Base-by-base conservation (phyloP, 2,113 vertebrate species). In the Martes martes region DNA sequence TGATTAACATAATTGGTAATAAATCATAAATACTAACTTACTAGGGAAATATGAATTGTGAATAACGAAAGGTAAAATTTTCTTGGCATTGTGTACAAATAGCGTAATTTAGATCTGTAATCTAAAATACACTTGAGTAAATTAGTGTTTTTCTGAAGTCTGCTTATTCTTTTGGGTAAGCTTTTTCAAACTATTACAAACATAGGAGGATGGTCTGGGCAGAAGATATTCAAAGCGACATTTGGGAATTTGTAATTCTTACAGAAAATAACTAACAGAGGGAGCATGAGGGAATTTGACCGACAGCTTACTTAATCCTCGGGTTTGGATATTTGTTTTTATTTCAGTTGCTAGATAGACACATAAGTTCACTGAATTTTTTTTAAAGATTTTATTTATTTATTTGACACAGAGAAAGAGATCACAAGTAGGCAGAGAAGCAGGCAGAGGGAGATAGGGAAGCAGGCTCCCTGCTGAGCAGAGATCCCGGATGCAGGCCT, bases 101-200 rank as follows among this genome's bases (percentile, higher is more conserved):
- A 96, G 97, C 81, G 97, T 97, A 96, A 97, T 96, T 98, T 98
- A 97, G 97, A 96, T 96, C 89, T 97, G 96, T 98, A 98, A 98
- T 99, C 94, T 96, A 93, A 98, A 98, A 98, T 98, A 91, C 55
- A 2, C 89, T 71, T 31, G 50, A 63, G 69, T 97, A 98, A 97
- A 24, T 76, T 97, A 83, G 65, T 94, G 23, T 94, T 97, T 96
- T 88, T 98, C 82, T 96, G 33, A 98, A 55, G 89, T 97, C 93
- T 96, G 16, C 86, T 97, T 96, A 42, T 95, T 96, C 52, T 95
- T 97, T 93, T 1, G 0, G 24, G 21, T 94, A 86, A 98, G 74
- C 80, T 96, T 89, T 94, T 98, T 96, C 92, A 95, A 97, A 89
- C 57, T 91, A 19, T 84, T 94, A 42, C 81, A n/a, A 71, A 98